These are phyloP conservation scores for Leucopsar rothschildi DNA, from an alignment of 2,113 vertebrate genomes.

Conservation along the genomic window DNA sequence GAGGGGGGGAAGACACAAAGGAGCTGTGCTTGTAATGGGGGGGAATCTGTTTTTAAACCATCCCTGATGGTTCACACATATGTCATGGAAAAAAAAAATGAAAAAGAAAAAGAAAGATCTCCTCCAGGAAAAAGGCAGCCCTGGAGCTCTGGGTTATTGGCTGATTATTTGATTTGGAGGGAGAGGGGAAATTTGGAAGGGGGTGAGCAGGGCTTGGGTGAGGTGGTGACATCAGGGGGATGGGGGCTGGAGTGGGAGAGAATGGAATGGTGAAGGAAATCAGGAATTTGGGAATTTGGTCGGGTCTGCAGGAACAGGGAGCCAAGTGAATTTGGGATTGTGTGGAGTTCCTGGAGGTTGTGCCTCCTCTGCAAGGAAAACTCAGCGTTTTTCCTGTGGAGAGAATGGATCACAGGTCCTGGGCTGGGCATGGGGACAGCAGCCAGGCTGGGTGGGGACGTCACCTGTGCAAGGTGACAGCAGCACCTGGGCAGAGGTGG, in stretches of 20 bases:
- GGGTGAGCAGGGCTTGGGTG: neutral
- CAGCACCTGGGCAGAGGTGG: neutral
- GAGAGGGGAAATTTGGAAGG: neutral
- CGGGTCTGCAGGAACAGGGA: neutral
- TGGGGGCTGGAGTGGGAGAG: neutral
- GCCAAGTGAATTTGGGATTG: neutral
- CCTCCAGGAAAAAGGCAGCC: neutral
- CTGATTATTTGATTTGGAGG: neutral
- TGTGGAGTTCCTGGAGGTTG: accelerated
- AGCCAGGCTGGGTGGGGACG: too few relatives aligned
- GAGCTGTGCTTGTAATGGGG: neutral
- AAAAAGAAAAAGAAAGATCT: neutral
- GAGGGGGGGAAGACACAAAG: neutral
- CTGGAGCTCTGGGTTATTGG: neutral
- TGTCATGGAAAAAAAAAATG: neutral
- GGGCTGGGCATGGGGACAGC: accelerated
- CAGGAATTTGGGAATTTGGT: neutral
- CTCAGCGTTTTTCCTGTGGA: neutral
- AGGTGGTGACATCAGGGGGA: neutral
- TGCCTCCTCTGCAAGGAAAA: neutral
- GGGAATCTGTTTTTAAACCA: neutral
- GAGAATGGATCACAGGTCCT: neutral
- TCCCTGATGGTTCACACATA: neutral
- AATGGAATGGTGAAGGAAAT: neutral
- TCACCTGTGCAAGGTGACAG: accelerated